phyloP scores from a whole-genome alignment of 2,888 invertebrate species.

The Elysia crispata region DNA sequence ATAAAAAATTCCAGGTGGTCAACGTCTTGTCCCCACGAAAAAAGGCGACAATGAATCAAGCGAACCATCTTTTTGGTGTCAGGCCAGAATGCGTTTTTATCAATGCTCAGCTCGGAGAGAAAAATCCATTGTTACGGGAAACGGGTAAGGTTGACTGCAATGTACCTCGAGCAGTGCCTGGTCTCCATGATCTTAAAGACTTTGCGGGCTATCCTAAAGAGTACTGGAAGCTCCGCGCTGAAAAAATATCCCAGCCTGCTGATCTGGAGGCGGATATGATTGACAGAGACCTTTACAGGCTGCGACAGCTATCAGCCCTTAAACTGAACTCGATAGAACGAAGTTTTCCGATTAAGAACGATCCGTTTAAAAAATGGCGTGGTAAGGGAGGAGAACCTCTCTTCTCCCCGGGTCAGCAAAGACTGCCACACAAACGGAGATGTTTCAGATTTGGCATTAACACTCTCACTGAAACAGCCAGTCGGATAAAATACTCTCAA shows the following conservation, averaged over 20 bases:
- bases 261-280: slow-evolving; percentile 53
- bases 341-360: slow-evolving; percentile 20
- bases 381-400: slow-evolving; percentile 31
- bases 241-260: slow-evolving; percentile 44
- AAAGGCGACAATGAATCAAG: background rate
- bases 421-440: background rate
- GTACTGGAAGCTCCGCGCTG: slow-evolving; percentile 52
- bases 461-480: too few species aligned
- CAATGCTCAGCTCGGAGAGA: slow-evolving; percentile 29
- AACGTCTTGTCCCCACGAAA: background rate
- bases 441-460: too few species aligned
- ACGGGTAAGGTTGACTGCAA: background rate
- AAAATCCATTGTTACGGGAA: slow-evolving; percentile 30
- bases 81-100: slow-evolving; percentile 39
- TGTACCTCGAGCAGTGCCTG: slow-evolving; percentile 1
- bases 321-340: slow-evolving; percentile 47
- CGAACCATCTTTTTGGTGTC: slow-evolving; percentile 22
- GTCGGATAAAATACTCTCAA: too few species aligned
- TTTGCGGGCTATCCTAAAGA: slow-evolving; percentile 41
- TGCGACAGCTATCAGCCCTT: slow-evolving; percentile 50
- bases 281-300: slow-evolving; percentile 50
- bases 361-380: slow-evolving; percentile 41
- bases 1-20: slow-evolving; percentile 9
- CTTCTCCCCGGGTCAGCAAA: slow-evolving; percentile 21
- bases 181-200: slow-evolving; percentile 34